phyloP scores from a whole-genome alignment of 2,797 vertebrate species.

The Euphonia xanthogaster region DNA sequence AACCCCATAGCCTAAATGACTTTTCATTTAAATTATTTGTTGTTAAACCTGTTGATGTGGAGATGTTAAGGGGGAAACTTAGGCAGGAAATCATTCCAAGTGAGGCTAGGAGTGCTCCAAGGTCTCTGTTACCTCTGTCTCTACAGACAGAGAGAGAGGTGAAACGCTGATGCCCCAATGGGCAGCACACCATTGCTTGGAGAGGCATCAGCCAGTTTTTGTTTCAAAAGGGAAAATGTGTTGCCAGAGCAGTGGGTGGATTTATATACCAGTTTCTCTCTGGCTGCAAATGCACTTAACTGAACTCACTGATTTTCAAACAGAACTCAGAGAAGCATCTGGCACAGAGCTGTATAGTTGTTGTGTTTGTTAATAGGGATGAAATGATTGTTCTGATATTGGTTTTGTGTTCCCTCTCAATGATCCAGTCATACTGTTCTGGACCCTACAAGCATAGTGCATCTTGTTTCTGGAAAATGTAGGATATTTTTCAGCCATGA shows the following conservation, averaged over 20 bases:
- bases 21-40: neutral
- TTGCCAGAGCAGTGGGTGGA: neutral
- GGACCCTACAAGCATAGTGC: neutral
- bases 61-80: neutral
- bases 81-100: neutral
- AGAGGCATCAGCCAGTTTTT: neutral
- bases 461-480: neutral
- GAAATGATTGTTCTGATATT: neutral
- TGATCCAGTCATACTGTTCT: neutral
- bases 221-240: neutral
- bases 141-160: neutral
- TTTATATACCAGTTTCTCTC: neutral
- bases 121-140: neutral
- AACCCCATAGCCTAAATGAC: neutral
- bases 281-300: neutral
- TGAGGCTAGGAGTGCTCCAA: neutral
- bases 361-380: neutral
- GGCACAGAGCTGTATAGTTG: neutral
- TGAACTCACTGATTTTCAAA: neutral
- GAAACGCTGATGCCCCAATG: neutral
- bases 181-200: rapidly evolving
- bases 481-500: neutral
- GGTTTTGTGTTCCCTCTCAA: neutral
- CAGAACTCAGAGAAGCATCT: neutral
- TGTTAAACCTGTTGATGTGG: neutral